These are phyloP conservation scores for Setipinna tenuifilis DNA, from an alignment of 2,797 vertebrate species.

Conservation along the genomic window DNA sequence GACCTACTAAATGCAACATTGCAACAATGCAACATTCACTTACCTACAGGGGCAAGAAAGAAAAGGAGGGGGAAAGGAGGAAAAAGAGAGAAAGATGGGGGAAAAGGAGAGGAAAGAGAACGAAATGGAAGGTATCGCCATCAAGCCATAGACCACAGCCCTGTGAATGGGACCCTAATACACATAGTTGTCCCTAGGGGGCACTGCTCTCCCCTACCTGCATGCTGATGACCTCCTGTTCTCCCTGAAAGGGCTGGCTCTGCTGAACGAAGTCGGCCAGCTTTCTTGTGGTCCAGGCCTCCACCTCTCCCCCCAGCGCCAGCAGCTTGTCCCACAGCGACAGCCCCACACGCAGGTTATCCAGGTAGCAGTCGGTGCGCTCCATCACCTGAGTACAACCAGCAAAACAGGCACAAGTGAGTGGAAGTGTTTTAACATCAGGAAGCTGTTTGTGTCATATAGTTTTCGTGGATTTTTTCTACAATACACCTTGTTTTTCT, in stretches of 20 bases:
- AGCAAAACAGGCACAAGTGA: no score
- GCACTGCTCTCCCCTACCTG: constrained; percentile 69
- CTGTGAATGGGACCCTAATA: no score
- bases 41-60: no score
- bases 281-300: constrained; percentile 74
- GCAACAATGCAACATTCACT: no score
- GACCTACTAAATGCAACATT: no score
- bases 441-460: background rate
- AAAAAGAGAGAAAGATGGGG: no score
- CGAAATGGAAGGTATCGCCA: no score
- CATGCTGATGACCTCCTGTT: constrained; percentile 73
- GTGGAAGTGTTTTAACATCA: background rate
- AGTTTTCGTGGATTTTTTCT: background rate
- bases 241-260: constrained; percentile 64
- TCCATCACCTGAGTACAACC: constrained; percentile 81
- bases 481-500: background rate
- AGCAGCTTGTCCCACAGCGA: constrained; percentile 87
- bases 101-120: no score
- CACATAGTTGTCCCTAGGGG: no score
- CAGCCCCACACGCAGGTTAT: constrained; percentile 81
- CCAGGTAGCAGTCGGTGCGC: constrained; percentile 82
- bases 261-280: constrained; percentile 68
- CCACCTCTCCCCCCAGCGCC: constrained; percentile 75
- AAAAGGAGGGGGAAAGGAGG: no score
- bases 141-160: no score